Percentiles rank a stretch among this genome's conserved stretches.
Evolutionary conservation across 2,888 invertebrate genomes (phyloP).

Genomic region (Vandiemenella viatica): DNA sequence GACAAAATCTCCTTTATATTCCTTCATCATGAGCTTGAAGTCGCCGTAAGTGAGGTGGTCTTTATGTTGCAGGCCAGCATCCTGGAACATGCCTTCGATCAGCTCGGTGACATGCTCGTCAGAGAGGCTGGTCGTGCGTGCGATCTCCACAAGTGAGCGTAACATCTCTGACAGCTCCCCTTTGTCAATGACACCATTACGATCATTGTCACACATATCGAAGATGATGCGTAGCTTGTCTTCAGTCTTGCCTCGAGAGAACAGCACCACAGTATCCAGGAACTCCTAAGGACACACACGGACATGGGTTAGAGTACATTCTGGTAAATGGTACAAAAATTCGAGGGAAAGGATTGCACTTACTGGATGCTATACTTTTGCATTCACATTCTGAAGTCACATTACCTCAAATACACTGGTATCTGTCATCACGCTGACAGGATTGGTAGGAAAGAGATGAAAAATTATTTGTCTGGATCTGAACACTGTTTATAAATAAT

Average conservation of each 20-base stretch:
- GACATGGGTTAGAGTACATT: too few relatives aligned
- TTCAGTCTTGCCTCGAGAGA: constrained; percentile 83
- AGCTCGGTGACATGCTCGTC: constrained; percentile 84
- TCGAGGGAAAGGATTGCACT: too few relatives aligned
- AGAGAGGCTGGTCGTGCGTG: constrained; percentile 75
- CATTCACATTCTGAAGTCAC: too few relatives aligned
- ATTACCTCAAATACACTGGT: too few relatives aligned
- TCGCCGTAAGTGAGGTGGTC: constrained; percentile 80
- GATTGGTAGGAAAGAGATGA: too few relatives aligned
- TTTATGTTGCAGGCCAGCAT: constrained; percentile 79
- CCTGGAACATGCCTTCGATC: constrained; percentile 90
- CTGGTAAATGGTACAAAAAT: too few relatives aligned
- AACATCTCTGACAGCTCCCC: constrained; percentile 87
- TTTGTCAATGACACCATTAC: constrained; percentile 87
- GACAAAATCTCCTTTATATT: constrained; percentile 88
- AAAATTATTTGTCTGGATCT: too few relatives aligned
- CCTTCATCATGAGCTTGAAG: constrained; percentile 91
- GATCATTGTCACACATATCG: constrained; percentile 93
- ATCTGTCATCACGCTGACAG: too few relatives aligned
- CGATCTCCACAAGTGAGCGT: constrained; percentile 81
- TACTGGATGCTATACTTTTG: too few relatives aligned
- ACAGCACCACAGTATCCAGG: constrained; percentile 80
- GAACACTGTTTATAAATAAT: too few relatives aligned
- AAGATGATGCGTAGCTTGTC: constrained; percentile 88
- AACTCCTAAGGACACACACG: constrained; percentile 81